Evolutionary conservation across 1,140 invertebrate genomes (phyloP), one percentile per base, ranked within the genome.

Genomic region (Hesperophylax magnus): DNA sequence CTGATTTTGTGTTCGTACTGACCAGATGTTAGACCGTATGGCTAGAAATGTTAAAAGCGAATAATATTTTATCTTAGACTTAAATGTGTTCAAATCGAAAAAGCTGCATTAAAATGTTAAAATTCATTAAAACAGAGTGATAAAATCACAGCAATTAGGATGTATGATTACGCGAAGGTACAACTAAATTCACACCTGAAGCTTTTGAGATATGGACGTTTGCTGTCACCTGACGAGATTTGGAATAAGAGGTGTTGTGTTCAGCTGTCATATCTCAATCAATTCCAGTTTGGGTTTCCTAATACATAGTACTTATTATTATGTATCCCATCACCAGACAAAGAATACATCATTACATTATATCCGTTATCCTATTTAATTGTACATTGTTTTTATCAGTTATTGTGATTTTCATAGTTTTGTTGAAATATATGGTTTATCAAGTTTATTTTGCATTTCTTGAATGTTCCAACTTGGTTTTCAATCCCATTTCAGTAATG

Each of bases 1-100:
- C 63, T 67, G 63, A 34, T 67, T 67, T 67, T 34, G 63, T 34
- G n/a, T 67, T 67, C 24, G 24, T 31, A 27, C 63, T 67, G 63
- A 31, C 24, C 63, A 11, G 63, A 67, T 31, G 31, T 67, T 17
- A 31, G 5, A 14, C 63, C 27, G 63, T 67, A 27, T 15, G 31
- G 31, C 14, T 34, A 31, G 27, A 27, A 27, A 34, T 27, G 31
- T 27, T 67, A 34, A 67, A 67, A 39, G 31, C 63, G 63, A 67
- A 67, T 39, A 47, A 67, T 31, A 67, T n/a, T 15, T 67, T 67
- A 67, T 67, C 17, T 67, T 67, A 67, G n/a, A 67, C 14, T 22
- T 67, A 67, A n/a, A n/a, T 61, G 58, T 61, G 58, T 31, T 31
- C 11, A 34, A 65, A 34, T 67, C 27, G 63, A 67, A 67, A 67